Evolutionary conservation across 2,113 vertebrate species (phyloP).

Genomic region (Redunca redunca): DNA sequence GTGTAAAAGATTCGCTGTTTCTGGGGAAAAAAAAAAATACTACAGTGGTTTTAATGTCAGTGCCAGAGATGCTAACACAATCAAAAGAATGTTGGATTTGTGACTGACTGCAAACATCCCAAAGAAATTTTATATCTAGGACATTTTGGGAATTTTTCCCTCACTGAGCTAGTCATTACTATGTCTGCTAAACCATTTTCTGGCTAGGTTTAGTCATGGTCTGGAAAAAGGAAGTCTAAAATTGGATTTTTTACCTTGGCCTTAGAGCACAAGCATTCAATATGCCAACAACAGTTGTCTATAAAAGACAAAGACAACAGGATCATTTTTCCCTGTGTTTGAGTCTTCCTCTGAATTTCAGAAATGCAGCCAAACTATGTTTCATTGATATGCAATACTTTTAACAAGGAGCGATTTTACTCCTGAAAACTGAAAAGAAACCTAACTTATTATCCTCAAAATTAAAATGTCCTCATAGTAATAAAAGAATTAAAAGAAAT

Average conservation of each 20-base stretch:
- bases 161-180: conserved; percentile 34
- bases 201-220: conserved; percentile 36
- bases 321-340: neutral
- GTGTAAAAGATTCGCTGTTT: neutral
- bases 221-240: conserved; percentile 62
- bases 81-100: conserved; percentile 54
- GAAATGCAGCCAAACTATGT: neutral
- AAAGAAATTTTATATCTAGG: conserved; percentile 33
- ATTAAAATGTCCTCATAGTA: neutral
- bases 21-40: neutral
- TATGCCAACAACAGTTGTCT: conserved; percentile 45
- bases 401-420: neutral
- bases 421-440: neutral
- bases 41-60: neutral
- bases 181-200: conserved; percentile 52
- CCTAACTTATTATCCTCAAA: neutral
- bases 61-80: conserved; percentile 29
- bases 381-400: neutral
- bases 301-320: conserved; percentile 26
- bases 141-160: conserved; percentile 35
- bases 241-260: conserved; percentile 48
- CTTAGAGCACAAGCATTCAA: neutral
- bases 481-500: neutral
- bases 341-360: neutral
- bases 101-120: conserved; percentile 34